Evolutionary conservation across 2,888 invertebrate genomes (phyloP), one percentile per base, ranked within the genome.

Genomic region (Parnassius mnemosyne): DNA sequence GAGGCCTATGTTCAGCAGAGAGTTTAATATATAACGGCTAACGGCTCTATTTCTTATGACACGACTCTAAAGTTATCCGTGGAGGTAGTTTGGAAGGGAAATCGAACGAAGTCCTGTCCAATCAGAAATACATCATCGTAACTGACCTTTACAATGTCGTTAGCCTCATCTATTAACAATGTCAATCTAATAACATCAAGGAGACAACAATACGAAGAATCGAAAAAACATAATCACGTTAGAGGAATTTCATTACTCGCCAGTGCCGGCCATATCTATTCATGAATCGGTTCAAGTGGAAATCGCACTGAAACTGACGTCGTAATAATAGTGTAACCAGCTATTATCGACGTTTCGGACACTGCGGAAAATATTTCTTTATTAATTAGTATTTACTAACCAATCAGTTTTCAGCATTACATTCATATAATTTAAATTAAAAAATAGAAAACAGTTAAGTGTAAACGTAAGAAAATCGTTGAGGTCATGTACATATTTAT

Each of bases 161-260:
- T 34, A 34, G 34, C 34, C 34, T 34, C 34, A 53, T 49, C 43
- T 53, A 46, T 46, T 46, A 57, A 53, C 61, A 53, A 53, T 49
- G 53, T 53, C 53, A 49, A 61, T 56, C 25, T 50, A 47, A 60
- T 60, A 43, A 34, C 53, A 43, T 25, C 47, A 13, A 2, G 13
- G 46, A 10, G 46, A 7, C 55, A 13, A 50, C 41, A 10, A 59
- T 50, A 57, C 55, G 57, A 46, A 47, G 20, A 57, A 65, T 63
- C 53, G 66, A 64, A 65, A 67, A 69, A 67, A 60, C 63, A 68
- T 67, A 68, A 72, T 72, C 68, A 71, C 69, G 68, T 66, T 66
- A 66, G 71, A 68, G 69, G 65, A 69, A 73, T 73, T 34, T 68
- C 68, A 69, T 66, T 66, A 69, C 66, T 66, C 66, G 66, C 65